These are phyloP conservation scores for Agrilus cyanescens DNA, from an alignment of 2,888 invertebrate genomes.

Conservation along the genomic window DNA sequence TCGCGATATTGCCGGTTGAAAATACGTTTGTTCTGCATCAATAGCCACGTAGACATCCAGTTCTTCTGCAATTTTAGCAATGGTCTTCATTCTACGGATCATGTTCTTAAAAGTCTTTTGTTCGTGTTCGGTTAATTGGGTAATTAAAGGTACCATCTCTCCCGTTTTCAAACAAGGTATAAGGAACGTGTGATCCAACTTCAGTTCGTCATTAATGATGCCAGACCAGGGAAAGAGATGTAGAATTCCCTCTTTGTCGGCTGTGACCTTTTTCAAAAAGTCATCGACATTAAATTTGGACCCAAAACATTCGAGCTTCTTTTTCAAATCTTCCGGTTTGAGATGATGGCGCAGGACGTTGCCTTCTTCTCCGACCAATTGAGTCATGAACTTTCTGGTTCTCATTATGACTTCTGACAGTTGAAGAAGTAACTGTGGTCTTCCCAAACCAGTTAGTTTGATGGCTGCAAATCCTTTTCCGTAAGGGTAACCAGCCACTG, in stretches of 20 bases:
- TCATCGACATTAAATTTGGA: slow-evolving; percentile 71
- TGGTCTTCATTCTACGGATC: slow-evolving; percentile 82
- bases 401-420: slow-evolving; percentile 95
- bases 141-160: slow-evolving; percentile 82
- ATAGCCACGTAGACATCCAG: slow-evolving; percentile 95
- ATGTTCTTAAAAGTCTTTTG: slow-evolving; percentile 98
- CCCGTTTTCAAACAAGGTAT: slow-evolving; percentile 89
- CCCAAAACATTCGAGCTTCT: slow-evolving; percentile 65
- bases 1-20: slow-evolving; percentile 97
- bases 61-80: slow-evolving; percentile 80
- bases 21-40: slow-evolving; percentile 98
- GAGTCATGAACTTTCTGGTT: slow-evolving; percentile 86
- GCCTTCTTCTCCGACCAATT: slow-evolving; percentile 77
- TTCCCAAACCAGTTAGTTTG: slow-evolving; percentile 84
- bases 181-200: slow-evolving; percentile 83
- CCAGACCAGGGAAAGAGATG: slow-evolving; percentile 98
- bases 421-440: slow-evolving; percentile 60
- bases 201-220: slow-evolving; percentile 85
- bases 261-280: slow-evolving; percentile 84
- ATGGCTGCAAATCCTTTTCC: slow-evolving; percentile 91
- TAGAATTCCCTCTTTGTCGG: slow-evolving; percentile 88
- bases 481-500: slow-evolving; percentile 60
- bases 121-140: slow-evolving; percentile 75
- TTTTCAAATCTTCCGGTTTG: slow-evolving; percentile 75
- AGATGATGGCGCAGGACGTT: slow-evolving; percentile 81